Conservation (phyloP, 2,888 invertebrate genomes). For the Eilema caniola region DNA sequence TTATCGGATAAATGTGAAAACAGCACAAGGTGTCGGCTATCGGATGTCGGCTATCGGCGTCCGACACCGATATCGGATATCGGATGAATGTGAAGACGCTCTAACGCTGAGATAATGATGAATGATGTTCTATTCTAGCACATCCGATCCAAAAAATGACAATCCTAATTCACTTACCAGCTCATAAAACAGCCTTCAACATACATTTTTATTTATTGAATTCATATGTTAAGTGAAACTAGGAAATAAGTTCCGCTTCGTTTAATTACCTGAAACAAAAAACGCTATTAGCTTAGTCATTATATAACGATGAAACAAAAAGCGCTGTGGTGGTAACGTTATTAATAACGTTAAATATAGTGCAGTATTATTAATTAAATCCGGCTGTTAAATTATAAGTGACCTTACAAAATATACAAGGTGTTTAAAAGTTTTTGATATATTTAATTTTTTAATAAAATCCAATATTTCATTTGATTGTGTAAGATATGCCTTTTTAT, state of each 20-base stretch:
- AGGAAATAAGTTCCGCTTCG: constrained; percentile 11
- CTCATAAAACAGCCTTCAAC: background rate
- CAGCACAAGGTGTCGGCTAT: no score
- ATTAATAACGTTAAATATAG: constrained; percentile 12
- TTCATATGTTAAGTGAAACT: constrained; percentile 8
- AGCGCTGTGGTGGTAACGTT: background rate
- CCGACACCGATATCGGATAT: no score
- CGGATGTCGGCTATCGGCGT: no score
- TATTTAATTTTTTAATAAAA: background rate
- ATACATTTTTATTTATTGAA: constrained; percentile 1
- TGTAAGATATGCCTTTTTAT: no score
- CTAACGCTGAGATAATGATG: background rate
- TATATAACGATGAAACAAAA: constrained; percentile 4
- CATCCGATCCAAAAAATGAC: background rate
- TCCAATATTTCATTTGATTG: background rate
- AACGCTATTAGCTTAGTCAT: constrained; percentile 5
- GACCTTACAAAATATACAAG: constrained; percentile 7
- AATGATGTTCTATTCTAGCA: background rate
- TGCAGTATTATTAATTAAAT: background rate
- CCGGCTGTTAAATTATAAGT: background rate
- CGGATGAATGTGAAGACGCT: no score
- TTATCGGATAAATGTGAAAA: no score
- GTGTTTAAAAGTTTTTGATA: background rate
- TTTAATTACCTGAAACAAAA: constrained; percentile 22
- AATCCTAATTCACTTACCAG: background rate